Percentiles rank a stretch among this genome's conserved stretches.
Conservation (phyloP, 2,113 vertebrate genomes). For the Pseudonaja textilis region DNA sequence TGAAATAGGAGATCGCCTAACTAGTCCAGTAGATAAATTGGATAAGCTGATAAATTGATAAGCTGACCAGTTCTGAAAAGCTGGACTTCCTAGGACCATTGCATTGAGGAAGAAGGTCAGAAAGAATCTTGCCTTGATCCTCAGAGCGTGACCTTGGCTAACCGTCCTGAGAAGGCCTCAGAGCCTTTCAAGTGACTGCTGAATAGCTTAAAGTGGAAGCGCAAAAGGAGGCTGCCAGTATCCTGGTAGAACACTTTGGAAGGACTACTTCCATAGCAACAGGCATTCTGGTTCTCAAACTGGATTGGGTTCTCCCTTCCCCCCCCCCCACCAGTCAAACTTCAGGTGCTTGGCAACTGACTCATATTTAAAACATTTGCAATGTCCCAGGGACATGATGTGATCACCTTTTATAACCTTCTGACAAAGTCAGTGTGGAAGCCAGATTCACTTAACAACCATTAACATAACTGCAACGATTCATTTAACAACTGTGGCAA, state of each 20-base stretch:
- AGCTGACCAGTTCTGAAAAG: neutral
- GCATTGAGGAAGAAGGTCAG: neutral
- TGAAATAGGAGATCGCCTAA: neutral
- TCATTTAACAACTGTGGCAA: neutral
- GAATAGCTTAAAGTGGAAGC: neutral
- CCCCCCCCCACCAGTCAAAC: neutral
- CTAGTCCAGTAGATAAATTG: neutral
- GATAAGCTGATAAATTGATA: neutral
- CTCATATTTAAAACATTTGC: neutral
- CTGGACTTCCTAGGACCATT: neutral
- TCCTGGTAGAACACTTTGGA: neutral
- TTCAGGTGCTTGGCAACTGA: neutral
- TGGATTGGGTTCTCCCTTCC: neutral
- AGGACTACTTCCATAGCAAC: neutral
- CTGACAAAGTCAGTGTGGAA: neutral
- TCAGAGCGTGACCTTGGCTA: neutral
- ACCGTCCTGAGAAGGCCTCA: neutral
- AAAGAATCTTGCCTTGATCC: neutral
- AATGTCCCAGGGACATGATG: neutral
- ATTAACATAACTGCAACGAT: no score
- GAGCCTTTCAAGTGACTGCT: neutral
- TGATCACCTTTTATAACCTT: neutral
- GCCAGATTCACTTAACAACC: neutral
- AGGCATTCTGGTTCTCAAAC: neutral
- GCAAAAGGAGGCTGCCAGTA: neutral